Evolutionary conservation across 2,113 vertebrate species (phyloP), one percentile per base, ranked within the genome.

Genomic region (Paradoxurus hermaphroditus): DNA sequence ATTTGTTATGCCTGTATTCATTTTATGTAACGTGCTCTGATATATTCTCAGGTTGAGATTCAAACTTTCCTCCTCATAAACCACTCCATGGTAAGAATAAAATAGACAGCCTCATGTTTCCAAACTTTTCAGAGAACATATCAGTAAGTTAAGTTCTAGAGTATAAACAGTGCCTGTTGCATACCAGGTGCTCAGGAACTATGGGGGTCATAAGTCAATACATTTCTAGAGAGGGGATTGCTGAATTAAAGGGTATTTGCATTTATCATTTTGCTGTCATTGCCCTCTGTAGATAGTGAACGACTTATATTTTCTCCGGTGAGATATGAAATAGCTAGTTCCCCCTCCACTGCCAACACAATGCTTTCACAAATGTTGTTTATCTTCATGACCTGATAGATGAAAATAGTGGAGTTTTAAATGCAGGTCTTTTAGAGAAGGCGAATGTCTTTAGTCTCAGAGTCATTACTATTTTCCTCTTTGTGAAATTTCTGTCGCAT

Each of bases 231-330:
- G 27, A n/a, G 89, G 10, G 46, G 70, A 86, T 75, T 67, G 39
- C 65, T 83, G 16, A 62, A 77, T 62, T 49, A 87, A 96, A 83
- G 4, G 0, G n/a, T 86, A 88, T 75, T 82, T 87, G 49, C 83
- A 83, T 68, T 88, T 77, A n/a, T 77, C 75, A 87, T 87, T 77
- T 96, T 87, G 46, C 62, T 77, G 27, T 12, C n/a, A 91, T n/a
- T 87, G 46, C 15, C 36, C 44, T 88, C 46, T 23, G 7, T 41
- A 59, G 12, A 83, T 77, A 72, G 4, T 83, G 16, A 65, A 94
- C 27, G 49, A 87, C 44, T 87, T 96, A 44, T 5, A n/a, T 73
- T 90, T 97, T 92, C 8, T 75, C 41, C 56, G 72, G 23, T 73
- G 13, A 62, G 67, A 2, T 46, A 51, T 41, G 88, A 85, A 86